phyloP scores from a whole-genome alignment of 2,888 invertebrate species.

The Pilophorus perplexus region DNA sequence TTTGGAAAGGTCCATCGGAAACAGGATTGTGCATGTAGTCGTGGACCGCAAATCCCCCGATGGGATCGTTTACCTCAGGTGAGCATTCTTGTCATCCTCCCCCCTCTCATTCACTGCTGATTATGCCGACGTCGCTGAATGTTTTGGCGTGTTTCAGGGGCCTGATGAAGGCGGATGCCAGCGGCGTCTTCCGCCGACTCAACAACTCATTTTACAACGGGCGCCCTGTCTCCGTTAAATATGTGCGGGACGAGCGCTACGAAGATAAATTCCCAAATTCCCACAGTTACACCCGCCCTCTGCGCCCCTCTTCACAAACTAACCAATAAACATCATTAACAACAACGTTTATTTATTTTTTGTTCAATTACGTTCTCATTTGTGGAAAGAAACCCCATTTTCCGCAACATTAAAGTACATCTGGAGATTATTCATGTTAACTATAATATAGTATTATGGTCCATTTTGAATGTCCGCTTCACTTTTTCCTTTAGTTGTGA shows the following conservation, averaged over 20 bases:
- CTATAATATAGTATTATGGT: no score
- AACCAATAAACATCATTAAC: not conserved
- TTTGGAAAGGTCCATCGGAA: constrained; percentile 12
- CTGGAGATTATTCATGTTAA: no score
- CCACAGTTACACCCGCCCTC: constrained; percentile 10
- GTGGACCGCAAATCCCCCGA: constrained; percentile 13
- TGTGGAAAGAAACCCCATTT: no score
- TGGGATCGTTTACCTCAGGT: constrained; percentile 31
- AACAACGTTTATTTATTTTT: not conserved
- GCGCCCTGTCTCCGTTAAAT: constrained; percentile 12
- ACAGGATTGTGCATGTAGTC: constrained; percentile 25
- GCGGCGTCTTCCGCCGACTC: constrained; percentile 15
- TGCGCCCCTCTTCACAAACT: constrained; percentile 8
- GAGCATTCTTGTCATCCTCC: no score
- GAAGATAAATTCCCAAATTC: constrained; percentile 27
- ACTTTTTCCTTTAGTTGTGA: no score
- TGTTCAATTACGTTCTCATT: no score
- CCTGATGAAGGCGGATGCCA: constrained; percentile 10
- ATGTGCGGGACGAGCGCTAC: not conserved
- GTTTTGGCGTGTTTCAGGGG: constrained; percentile 2
- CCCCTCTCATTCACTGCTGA: not conserved
- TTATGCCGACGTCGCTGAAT: not conserved
- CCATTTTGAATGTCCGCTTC: no score
- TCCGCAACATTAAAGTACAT: no score
- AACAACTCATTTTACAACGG: constrained; percentile 6